A percentile compares a stretch with the other conserved stretches of the same genome.
phyloP scores from a whole-genome alignment of 2,797 vertebrate species.

The Aeoliscus strigatus region DNA sequence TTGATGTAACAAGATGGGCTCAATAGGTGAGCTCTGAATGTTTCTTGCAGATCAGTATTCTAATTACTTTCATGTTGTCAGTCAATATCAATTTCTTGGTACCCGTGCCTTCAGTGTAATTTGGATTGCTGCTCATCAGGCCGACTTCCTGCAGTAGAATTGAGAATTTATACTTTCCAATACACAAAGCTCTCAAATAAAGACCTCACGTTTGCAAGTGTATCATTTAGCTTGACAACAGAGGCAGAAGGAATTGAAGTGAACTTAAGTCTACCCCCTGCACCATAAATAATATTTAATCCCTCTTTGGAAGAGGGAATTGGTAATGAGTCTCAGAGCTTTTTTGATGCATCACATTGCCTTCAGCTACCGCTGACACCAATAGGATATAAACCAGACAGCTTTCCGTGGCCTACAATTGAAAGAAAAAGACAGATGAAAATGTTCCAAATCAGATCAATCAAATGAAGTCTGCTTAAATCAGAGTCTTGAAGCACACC shows the following conservation, averaged over 20 bases:
- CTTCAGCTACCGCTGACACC: conserved; percentile 54
- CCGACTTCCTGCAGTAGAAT: conserved; percentile 32
- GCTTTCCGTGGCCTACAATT: conserved; percentile 44
- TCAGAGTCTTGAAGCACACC: conserved; percentile 16
- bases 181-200: conserved; percentile 43
- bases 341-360: conserved; percentile 59
- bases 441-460: conserved; percentile 49
- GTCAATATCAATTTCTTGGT: conserved; percentile 37
- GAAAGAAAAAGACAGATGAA: conserved; percentile 28
- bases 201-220: conserved; percentile 44
- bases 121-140: conserved; percentile 33
- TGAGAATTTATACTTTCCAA: conserved; percentile 39
- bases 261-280: conserved; percentile 62
- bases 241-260: conserved; percentile 62
- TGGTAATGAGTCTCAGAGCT: conserved; percentile 61
- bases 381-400: conserved; percentile 51
- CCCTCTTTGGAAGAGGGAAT: conserved; percentile 59
- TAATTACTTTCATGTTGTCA: conserved; percentile 32
- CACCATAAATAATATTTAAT: conserved; percentile 74
- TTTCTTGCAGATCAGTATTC: conserved; percentile 16
- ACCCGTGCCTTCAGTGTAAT: conserved; percentile 21
- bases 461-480: conserved; percentile 45
- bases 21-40: conserved; percentile 11
- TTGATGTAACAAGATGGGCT: conserved; percentile 1
- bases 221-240: conserved; percentile 69